These are phyloP conservation scores for Zonitis immaculata DNA, from an alignment of 2,888 invertebrate species.

Conservation along the genomic window DNA sequence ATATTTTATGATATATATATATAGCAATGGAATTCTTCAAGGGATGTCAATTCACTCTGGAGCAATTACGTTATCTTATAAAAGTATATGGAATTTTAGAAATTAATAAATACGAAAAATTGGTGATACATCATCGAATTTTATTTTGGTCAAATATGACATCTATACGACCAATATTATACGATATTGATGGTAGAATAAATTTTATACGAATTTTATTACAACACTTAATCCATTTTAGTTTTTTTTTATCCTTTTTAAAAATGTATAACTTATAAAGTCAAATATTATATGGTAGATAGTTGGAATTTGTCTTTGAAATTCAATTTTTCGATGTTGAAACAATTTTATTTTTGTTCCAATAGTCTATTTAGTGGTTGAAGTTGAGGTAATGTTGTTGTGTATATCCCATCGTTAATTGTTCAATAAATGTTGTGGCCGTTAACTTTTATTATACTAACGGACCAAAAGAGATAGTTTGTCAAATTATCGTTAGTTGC, in stretches of 20 bases:
- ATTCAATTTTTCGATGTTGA: no score
- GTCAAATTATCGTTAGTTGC: conserved; percentile 34
- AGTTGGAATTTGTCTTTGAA: no score
- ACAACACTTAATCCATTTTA: not conserved
- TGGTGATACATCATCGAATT: not conserved
- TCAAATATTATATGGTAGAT: no score
- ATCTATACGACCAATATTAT: not conserved
- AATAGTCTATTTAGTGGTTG: no score
- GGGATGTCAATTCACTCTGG: not conserved
- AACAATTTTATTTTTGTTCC: no score
- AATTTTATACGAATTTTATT: not conserved
- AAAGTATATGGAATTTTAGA: not conserved
- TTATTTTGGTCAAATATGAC: not conserved
- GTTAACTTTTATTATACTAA: conserved; percentile 30
- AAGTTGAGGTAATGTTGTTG: no score
- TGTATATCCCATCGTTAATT: conserved; percentile 23
- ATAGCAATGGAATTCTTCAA: not conserved
- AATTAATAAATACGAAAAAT: not conserved
- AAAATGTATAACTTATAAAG: no score
- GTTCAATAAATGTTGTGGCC: conserved; percentile 28
- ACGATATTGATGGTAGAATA: not conserved
- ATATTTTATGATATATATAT: conserved; percentile 42
- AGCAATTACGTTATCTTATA: no score
- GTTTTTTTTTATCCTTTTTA: not conserved
- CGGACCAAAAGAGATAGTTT: conserved; percentile 24